Evolutionary conservation across 2,888 invertebrate genomes (phyloP).

Genomic region (Busseola fusca): DNA sequence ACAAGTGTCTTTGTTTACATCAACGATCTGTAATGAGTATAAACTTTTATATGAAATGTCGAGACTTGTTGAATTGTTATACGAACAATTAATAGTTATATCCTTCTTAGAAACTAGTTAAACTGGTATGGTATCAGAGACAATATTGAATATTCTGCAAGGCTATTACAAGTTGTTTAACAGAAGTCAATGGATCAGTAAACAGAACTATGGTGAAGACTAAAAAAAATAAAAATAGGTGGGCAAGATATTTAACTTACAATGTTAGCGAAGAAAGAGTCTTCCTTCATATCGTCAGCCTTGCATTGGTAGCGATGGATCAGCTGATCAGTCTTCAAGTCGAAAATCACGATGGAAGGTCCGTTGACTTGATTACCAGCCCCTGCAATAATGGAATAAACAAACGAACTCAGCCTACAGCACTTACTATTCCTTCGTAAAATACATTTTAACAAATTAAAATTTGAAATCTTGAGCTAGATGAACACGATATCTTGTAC

Average conservation of each 20-base stretch:
- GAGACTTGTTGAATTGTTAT: not conserved
- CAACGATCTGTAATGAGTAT: slow-evolving; percentile 89
- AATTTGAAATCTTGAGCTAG: too few relatives aligned
- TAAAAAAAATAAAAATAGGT: too few relatives aligned
- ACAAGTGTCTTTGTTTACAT: slow-evolving; percentile 91
- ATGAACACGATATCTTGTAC: too few relatives aligned
- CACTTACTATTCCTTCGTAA: not conserved
- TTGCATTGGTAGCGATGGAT: slow-evolving; percentile 92
- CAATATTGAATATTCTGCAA: slow-evolving; percentile 1
- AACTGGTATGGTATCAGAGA: not conserved
- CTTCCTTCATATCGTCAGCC: slow-evolving; percentile 91
- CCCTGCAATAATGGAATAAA: slow-evolving; percentile 66
- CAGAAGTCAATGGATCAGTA: not conserved
- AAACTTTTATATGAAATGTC: slow-evolving; percentile 3
- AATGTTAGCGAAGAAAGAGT: slow-evolving; percentile 94
- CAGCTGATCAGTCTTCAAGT: slow-evolving; percentile 93
- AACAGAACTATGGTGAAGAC: too few relatives aligned
- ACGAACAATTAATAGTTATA: not conserved
- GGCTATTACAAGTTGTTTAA: not conserved
- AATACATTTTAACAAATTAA: too few relatives aligned
- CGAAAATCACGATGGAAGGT: slow-evolving; percentile 91
- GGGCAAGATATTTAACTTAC: slow-evolving; percentile 83
- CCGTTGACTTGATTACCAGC: slow-evolving; percentile 89
- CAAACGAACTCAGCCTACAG: not conserved
- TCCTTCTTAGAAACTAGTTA: slow-evolving; percentile 7